Conservation (phyloP, 92 coral and sea anemone species). For the Siderastrea siderea region DNA sequence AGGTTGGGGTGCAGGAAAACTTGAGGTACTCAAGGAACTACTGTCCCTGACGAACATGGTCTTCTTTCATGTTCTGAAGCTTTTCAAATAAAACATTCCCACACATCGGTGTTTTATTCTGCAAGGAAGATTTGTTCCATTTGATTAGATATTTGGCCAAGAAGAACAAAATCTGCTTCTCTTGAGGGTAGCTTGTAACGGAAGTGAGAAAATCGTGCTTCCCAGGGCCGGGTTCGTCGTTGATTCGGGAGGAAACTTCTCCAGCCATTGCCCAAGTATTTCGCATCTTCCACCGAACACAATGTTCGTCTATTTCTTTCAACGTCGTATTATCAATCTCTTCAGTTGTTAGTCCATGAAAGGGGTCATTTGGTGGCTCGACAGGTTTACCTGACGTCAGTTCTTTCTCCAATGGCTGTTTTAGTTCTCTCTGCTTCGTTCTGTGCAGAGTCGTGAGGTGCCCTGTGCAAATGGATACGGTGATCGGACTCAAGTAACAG, state of each 20-base stretch:
- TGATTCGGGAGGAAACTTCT: neutral
- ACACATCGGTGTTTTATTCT: too few species aligned
- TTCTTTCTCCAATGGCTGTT: slow-evolving; percentile 42
- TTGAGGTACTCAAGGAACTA: too few species aligned
- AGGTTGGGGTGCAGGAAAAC: too few species aligned
- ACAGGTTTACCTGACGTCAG: slow-evolving; percentile 42
- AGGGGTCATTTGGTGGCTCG: slow-evolving; percentile 33
- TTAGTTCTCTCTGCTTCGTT: slow-evolving; percentile 44
- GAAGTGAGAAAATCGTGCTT: slow-evolving; percentile 42
- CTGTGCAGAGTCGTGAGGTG: neutral
- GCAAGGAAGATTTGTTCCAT: too few species aligned
- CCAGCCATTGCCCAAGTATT: neutral
- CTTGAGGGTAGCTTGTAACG: slow-evolving; percentile 31
- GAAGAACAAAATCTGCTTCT: slow-evolving; percentile 36
- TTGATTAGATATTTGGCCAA: too few species aligned
- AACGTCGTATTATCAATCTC: too few species aligned
- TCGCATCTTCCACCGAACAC: neutral
- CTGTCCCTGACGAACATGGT: too few species aligned
- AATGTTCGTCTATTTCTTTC: neutral
- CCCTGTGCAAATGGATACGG: neutral
- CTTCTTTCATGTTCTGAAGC: too few species aligned
- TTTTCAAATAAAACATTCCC: too few species aligned
- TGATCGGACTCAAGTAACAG: neutral
- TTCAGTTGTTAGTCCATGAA: slow-evolving; percentile 34
- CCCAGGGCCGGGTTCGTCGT: slow-evolving; percentile 47